Conservation (phyloP, 2,113 vertebrate genomes). For the zebrafish (Danio rerio) region GRCz12tu NC_133181.1:13415001-13415500, state of each 20-base stretch:
- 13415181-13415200: background rate
- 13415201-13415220: background rate
- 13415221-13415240: background rate
- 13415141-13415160: background rate
- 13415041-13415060: slow-evolving; percentile 44
- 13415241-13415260: background rate
- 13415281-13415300: background rate
- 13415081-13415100: slow-evolving; percentile 6
- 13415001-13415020: slow-evolving; percentile 56
- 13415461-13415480: too few species aligned
- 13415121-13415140: background rate
- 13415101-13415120: background rate
- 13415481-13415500: too few species aligned
- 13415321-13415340: too few species aligned
- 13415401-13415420: too few species aligned
- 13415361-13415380: too few species aligned
- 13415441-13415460: too few species aligned
- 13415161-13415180: slow-evolving; percentile 14
- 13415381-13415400: too few species aligned
- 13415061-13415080: slow-evolving; percentile 8
- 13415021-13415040: slow-evolving; percentile 45
- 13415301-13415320: too few species aligned
- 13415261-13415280: background rate
- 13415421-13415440: too few species aligned
- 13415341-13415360: too few species aligned